phyloP scores from a whole-genome alignment of 2,113 vertebrate species.

The Platanista minor region DNA sequence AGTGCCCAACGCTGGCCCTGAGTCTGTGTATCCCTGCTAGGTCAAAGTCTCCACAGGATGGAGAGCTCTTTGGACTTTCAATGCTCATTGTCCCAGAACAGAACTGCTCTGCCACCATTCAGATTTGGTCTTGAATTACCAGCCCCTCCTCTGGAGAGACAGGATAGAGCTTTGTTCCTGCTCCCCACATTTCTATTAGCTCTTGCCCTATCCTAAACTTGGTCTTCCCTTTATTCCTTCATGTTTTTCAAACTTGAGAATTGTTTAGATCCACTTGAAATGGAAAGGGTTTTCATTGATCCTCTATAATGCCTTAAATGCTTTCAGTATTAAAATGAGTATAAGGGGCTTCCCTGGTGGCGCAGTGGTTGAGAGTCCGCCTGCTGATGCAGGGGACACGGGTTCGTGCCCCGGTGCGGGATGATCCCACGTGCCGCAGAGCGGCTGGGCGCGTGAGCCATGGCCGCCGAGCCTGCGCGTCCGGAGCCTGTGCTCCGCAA shows the following conservation, averaged over 20 bases:
- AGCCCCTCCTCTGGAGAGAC: background rate
- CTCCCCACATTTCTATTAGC: background rate
- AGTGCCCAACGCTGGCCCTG: background rate
- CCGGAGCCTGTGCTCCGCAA: too few species aligned
- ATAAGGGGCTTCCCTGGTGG: too few species aligned
- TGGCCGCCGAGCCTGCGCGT: too few species aligned
- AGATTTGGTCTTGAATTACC: background rate
- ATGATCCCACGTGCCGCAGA: too few species aligned
- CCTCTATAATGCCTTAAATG: background rate
- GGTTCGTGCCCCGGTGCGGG: too few species aligned
- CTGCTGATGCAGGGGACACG: too few species aligned
- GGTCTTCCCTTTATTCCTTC: background rate
- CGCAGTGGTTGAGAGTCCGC: too few species aligned
- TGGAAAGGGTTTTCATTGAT: background rate
- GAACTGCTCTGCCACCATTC: background rate
- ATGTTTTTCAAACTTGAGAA: background rate
- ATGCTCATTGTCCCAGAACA: background rate
- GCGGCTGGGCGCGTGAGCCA: too few species aligned
- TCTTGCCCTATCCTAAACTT: background rate
- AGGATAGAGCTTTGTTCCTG: background rate
- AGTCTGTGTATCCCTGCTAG: background rate
- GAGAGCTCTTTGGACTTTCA: background rate
- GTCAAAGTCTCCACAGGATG: background rate
- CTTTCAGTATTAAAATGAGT: background rate
- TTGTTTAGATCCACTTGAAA: background rate